phyloP scores from a whole-genome alignment of 37 sponge, comb jelly and placozoan genomes.

The Geodia barretti region DNA sequence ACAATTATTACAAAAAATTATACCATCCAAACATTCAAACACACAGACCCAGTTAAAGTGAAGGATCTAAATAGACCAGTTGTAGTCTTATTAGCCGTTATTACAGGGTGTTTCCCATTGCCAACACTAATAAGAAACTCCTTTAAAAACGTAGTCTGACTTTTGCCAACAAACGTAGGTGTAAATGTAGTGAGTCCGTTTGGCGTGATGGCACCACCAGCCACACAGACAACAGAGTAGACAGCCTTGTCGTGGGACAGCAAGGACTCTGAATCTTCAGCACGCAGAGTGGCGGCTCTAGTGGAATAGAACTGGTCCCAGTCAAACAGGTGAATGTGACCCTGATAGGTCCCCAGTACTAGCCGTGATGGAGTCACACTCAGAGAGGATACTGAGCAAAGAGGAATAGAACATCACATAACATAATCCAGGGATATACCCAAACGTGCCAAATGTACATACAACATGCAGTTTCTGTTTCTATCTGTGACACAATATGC shows the following conservation, averaged over 20 bases:
- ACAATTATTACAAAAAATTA: slow-evolving; percentile 6
- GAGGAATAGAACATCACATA: too few species aligned
- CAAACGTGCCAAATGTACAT: too few species aligned
- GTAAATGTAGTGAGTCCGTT: slow-evolving; percentile 49
- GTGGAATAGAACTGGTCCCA: neutral
- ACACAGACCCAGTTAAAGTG: neutral
- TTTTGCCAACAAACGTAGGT: slow-evolving; percentile 45
- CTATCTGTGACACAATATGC: too few species aligned
- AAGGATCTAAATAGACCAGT: slow-evolving; percentile 1
- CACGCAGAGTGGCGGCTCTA: neutral
- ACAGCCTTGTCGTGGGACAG: slow-evolving; percentile 10
- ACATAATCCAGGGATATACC: too few species aligned
- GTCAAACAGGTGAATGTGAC: slow-evolving; percentile 10
- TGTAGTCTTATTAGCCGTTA: neutral
- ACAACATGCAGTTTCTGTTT: too few species aligned
- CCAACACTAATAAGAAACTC: slow-evolving; percentile 51
- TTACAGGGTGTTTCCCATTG: slow-evolving; percentile 16
- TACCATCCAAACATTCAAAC: slow-evolving; percentile 33
- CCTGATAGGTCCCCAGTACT: slow-evolving; percentile 32
- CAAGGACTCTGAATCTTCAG: neutral
- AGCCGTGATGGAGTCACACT: slow-evolving; percentile 14
- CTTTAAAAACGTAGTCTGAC: neutral
- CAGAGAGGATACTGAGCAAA: slow-evolving; percentile 34
- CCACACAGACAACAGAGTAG: slow-evolving; percentile 15
- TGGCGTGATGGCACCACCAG: slow-evolving; percentile 8